A percentile compares a stretch with the other conserved stretches of the same genome.
phyloP scores from a whole-genome alignment of 2,797 vertebrate species.

The Enoplosus armatus region DNA sequence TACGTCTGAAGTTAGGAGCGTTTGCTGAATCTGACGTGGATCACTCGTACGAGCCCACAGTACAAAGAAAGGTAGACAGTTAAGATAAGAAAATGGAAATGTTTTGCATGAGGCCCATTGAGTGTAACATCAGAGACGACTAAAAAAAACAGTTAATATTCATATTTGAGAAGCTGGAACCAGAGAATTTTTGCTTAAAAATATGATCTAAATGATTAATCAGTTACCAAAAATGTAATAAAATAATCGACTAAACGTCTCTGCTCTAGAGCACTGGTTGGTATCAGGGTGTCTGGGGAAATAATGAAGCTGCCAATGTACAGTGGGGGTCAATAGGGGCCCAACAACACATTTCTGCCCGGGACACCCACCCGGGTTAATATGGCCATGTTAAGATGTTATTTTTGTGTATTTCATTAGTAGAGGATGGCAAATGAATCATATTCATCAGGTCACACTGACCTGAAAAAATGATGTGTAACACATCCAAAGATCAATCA shows the following conservation, averaged over 20 bases:
- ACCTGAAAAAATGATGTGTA: not conserved
- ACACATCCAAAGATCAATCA: constrained; percentile 1
- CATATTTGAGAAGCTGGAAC: not conserved
- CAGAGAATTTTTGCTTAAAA: not conserved
- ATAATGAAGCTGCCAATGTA: not conserved
- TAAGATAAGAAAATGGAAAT: no score
- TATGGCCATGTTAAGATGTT: not conserved
- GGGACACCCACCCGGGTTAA: accelerated
- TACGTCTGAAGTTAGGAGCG: no score
- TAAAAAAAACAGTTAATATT: not conserved
- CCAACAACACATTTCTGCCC: not conserved
- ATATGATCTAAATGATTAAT: not conserved
- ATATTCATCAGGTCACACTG: not conserved
- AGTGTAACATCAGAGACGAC: not conserved
- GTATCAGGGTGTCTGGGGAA: not conserved
- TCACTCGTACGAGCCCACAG: no score
- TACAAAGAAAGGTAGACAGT: no score
- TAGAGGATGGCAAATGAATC: not conserved
- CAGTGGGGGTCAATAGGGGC: not conserved
- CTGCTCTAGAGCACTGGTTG: not conserved
- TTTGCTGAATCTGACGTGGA: no score
- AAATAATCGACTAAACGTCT: not conserved
- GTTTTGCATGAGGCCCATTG: no score
- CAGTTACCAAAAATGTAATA: not conserved
- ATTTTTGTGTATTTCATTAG: not conserved